Base-by-base conservation (phyloP, 2,797 vertebrate species). In the Phoeniculus purpureus region DNA sequence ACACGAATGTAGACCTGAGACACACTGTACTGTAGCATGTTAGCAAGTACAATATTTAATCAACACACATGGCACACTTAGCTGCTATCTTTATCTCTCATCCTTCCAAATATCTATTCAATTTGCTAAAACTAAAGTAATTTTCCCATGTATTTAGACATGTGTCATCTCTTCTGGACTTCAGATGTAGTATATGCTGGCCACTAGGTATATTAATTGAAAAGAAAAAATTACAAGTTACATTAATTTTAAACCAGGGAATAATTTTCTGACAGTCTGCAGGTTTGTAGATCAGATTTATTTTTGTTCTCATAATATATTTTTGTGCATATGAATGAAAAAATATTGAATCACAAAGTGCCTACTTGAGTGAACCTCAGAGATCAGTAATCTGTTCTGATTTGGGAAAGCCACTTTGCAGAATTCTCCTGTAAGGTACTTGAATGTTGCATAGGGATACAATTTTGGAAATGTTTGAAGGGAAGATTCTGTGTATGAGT, bases 1-100 rank as follows among this genome's bases (percentile, higher is more conserved):
- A 48, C 0, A 0, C 18, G 23, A 67, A 47, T 66, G 40, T 15
- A 60, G 65, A 27, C 18, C 14, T 6, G 8, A 43, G 10, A 22
- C 19, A 71, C 45, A 26, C 37, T 20, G 20, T 8, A 34, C 17
- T 37, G 26, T 6, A 72, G 26, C 15, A 19, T 10, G 8, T 19
- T 47, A 71, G 15, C 18, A 51, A 70, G 40, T 10, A 4, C 4
- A 68, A 15, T 58, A 65, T 55, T 48, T 37, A 31, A 20, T 10
- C 27, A 56, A 70, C 78, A 73, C 25, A 31, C 4, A 19, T 27
- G 20, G 7, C 26, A 66, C 8, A 0, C 12, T 70, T 59, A 55
- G 10, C 12, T 76, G 25, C 45, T 76, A 7, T 20, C 23, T 70
- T 59, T 50, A 37, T 65, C 25, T 31, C 17, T 61, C 18, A 47